phyloP scores from a whole-genome alignment of 2,888 invertebrate species.

The Lithophane ornitopus region DNA sequence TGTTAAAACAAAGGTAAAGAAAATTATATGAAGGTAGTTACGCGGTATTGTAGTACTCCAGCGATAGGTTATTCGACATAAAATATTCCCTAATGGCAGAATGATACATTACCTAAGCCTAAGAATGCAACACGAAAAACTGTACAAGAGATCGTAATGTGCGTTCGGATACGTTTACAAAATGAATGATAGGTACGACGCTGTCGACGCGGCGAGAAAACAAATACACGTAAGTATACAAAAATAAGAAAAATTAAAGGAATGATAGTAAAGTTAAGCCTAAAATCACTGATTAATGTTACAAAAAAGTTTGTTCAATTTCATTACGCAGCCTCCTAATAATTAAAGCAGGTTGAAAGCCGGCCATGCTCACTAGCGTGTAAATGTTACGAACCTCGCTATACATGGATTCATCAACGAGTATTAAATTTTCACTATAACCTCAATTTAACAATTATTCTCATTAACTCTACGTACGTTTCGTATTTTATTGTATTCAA shows the following conservation, averaged over 20 bases:
- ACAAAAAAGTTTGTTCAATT: constrained; percentile 45
- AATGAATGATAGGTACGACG: constrained; percentile 47
- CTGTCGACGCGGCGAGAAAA: constrained; percentile 54
- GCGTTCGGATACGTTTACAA: constrained; percentile 75
- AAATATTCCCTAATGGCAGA: constrained; percentile 66
- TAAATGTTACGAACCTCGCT: constrained; percentile 74
- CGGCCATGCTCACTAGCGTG: constrained; percentile 62
- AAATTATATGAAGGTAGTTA: constrained; percentile 13
- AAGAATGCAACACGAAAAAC: constrained; percentile 67
- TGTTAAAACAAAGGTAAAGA: constrained; percentile 10
- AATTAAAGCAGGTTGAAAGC: constrained; percentile 67
- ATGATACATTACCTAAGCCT: constrained; percentile 70
- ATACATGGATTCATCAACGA: constrained; percentile 85
- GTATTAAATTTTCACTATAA: constrained; percentile 89
- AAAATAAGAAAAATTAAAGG: constrained; percentile 61
- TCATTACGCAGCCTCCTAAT: constrained; percentile 45
- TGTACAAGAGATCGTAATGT: constrained; percentile 80
- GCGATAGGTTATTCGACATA: constrained; percentile 58
- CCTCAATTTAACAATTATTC: constrained; percentile 86
- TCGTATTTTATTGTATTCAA: constrained; percentile 76
- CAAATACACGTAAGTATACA: constrained; percentile 46
- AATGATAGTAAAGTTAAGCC: constrained; percentile 70
- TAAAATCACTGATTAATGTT: constrained; percentile 47
- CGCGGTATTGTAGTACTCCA: constrained; percentile 55
- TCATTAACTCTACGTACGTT: constrained; percentile 85